Conservation (phyloP, 2,888 invertebrate genomes). For the Tetragonisca angustula region DNA sequence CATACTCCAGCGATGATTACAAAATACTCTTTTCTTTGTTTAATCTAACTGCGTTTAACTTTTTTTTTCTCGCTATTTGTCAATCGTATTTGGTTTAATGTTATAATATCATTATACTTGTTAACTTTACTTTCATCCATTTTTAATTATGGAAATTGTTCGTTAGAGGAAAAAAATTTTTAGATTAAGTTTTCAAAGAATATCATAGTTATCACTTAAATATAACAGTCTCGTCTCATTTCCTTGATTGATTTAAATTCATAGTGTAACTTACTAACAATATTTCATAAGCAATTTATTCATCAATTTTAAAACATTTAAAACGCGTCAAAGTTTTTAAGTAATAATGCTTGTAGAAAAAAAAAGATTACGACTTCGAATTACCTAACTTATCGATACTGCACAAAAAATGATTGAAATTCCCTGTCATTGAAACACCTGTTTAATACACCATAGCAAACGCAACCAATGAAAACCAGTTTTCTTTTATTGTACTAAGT, state of each 20-base stretch:
- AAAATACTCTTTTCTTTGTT: conserved; percentile 10
- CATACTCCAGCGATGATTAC: neutral
- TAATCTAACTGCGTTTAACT: neutral
- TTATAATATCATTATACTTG: neutral
- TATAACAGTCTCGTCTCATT: neutral
- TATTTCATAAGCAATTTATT: neutral
- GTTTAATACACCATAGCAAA: neutral
- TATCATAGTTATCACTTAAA: neutral
- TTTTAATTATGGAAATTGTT: neutral
- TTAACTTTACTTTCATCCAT: neutral
- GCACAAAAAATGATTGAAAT: neutral
- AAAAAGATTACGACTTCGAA: neutral
- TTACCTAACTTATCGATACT: neutral
- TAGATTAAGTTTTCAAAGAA: neutral
- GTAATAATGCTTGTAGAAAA: neutral
- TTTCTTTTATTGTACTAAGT: neutral
- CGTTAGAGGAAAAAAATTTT: neutral
- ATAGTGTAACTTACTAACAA: neutral
- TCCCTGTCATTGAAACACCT: neutral
- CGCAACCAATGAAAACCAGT: conserved; percentile 13
- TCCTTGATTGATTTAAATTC: neutral
- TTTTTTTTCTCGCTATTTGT: neutral
- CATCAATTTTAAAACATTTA: neutral
- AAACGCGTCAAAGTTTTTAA: no score
- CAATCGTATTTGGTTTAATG: neutral